phyloP scores from a whole-genome alignment of 2,888 invertebrate species.

The Xiphydria camelus region DNA sequence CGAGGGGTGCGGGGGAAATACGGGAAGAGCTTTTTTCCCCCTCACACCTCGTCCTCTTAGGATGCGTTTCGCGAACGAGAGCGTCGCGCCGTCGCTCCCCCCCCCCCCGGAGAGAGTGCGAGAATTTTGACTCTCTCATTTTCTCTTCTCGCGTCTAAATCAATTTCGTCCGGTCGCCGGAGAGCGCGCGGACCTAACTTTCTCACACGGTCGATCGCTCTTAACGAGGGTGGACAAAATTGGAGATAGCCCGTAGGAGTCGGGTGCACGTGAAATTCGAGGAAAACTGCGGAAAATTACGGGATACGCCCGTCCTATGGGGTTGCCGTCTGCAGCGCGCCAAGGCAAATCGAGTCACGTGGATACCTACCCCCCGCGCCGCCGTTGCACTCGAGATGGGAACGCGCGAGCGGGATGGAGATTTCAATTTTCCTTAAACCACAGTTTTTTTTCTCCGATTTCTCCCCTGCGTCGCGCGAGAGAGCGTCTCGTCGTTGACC shows the following conservation, averaged over 20 bases:
- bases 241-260: background rate
- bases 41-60: constrained; percentile 19
- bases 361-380: too few species aligned
- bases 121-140: background rate
- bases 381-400: too few species aligned
- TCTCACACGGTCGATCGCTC: constrained; percentile 20
- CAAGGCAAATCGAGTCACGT: too few species aligned
- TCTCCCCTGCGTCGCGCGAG: too few species aligned
- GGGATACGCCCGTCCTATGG: too few species aligned
- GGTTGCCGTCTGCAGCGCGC: too few species aligned
- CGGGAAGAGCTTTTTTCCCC: constrained; percentile 17
- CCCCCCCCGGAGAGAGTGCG: too few species aligned
- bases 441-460: too few species aligned
- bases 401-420: too few species aligned
- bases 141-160: background rate
- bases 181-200: constrained; percentile 9
- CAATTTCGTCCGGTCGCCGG: constrained; percentile 4
- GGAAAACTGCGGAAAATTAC: background rate
- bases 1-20: constrained; percentile 17
- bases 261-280: background rate
- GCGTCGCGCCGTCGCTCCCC: too few species aligned
- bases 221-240: constrained; percentile 17
- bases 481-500: too few species aligned
- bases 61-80: constrained; percentile 21
- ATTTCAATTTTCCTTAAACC: too few species aligned